Conservation (phyloP, 2,888 invertebrate species). For the Drosophila longiperda region DNA sequence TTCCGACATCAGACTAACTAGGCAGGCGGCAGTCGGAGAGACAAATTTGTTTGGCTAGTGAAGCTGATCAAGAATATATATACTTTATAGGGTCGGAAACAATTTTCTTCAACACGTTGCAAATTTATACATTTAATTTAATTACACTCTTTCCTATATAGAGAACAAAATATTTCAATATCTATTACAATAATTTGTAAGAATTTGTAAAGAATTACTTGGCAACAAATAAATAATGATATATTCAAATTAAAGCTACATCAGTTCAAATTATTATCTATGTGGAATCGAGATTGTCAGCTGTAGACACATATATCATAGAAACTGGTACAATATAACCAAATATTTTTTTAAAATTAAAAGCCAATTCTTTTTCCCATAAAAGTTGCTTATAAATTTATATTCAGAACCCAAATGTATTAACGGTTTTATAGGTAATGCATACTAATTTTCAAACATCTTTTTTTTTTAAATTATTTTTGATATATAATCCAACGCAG, state of each 20-base stretch:
- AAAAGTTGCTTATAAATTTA: neutral
- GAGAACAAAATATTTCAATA: neutral
- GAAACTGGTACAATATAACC: neutral
- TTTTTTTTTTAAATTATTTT: neutral
- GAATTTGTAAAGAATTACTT: neutral
- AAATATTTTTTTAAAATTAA: neutral
- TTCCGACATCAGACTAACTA: neutral
- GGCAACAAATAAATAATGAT: neutral
- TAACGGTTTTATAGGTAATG: neutral
- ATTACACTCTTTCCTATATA: neutral
- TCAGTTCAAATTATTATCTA: neutral
- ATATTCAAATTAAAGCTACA: neutral
- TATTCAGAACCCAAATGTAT: neutral
- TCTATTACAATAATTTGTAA: neutral
- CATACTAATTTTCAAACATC: neutral
- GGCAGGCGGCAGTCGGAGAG: neutral
- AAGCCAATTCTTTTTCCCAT: neutral
- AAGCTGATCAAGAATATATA: neutral
- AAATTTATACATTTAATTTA: neutral
- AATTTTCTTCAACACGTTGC: neutral
- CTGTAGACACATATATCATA: neutral
- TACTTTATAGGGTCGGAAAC: neutral
- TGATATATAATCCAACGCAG: neutral
- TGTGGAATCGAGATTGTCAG: neutral
- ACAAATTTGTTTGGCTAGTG: neutral